A percentile compares a stretch with the other conserved stretches of the same genome.
Evolutionary conservation across 2,888 invertebrate species (phyloP).

Genomic region (Pollenia angustigena): DNA sequence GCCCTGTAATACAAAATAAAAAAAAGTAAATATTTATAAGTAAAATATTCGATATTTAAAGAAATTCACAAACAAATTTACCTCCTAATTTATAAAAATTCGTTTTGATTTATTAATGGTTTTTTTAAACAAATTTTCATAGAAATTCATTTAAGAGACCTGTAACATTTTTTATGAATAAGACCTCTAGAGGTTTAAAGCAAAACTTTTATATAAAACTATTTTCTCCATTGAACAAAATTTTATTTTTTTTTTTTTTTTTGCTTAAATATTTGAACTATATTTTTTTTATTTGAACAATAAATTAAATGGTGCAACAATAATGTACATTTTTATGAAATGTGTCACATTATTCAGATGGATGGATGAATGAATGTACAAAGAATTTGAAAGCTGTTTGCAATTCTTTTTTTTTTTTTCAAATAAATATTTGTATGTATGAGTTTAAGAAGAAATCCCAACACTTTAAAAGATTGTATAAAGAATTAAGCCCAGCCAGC

Average conservation of each 20-base stretch:
- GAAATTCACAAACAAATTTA: not conserved
- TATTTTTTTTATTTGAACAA: not conserved
- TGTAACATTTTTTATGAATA: too few relatives aligned
- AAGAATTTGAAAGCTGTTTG: not conserved
- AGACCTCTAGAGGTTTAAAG: not conserved
- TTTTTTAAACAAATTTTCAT: too few relatives aligned
- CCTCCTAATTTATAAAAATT: too few relatives aligned
- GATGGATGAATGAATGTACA: constrained; percentile 12
- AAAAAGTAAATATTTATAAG: constrained; percentile 24
- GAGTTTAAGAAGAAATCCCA: too few relatives aligned
- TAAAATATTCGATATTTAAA: not conserved
- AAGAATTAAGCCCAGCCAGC: too few relatives aligned
- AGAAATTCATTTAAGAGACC: too few relatives aligned
- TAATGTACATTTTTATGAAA: constrained; percentile 2
- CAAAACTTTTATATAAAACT: not conserved
- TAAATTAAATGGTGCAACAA: constrained; percentile 20
- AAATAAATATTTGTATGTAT: too few relatives aligned
- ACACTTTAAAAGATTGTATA: too few relatives aligned
- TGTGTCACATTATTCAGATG: constrained; percentile 9
- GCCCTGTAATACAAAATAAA: constrained; percentile 81
- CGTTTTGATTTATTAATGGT: too few relatives aligned
- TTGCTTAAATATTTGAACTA: not conserved
- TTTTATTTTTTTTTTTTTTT: not conserved
- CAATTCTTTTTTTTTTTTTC: too few relatives aligned
- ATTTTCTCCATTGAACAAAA: too few relatives aligned